A percentile compares a stretch with the other conserved stretches of the same genome.
Evolutionary conservation across 1,140 invertebrate genomes (phyloP).

Genomic region (Rhyzopertha dominica): DNA sequence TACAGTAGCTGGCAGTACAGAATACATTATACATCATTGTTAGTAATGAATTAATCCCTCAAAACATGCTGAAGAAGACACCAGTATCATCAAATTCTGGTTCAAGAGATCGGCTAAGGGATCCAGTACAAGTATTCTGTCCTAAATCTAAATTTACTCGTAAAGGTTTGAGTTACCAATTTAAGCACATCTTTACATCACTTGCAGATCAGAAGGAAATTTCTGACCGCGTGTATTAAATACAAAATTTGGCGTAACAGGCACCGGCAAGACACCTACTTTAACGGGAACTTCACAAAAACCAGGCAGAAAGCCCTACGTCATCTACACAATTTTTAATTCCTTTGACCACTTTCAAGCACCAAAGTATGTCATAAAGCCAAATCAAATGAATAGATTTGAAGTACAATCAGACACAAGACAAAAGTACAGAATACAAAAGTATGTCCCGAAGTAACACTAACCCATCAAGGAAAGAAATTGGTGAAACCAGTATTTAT

Average conservation of each 20-base stretch:
- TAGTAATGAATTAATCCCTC: too few species aligned
- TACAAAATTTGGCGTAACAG: slow-evolving; percentile 91
- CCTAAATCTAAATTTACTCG: slow-evolving; percentile 55
- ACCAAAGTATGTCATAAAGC: slow-evolving; percentile 83
- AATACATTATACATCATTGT: too few species aligned
- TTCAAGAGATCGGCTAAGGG: too few species aligned
- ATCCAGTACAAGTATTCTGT: slow-evolving; percentile 83
- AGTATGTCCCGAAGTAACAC: not conserved
- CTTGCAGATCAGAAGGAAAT: slow-evolving; percentile 74
- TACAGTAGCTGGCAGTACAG: too few species aligned
- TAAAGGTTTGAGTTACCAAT: slow-evolving; percentile 71
- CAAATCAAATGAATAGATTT: slow-evolving; percentile 91
- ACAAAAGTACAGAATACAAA: slow-evolving; percentile 39
- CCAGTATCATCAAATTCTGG: too few species aligned
- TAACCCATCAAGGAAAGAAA: slow-evolving; percentile 6
- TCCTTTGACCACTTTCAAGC: slow-evolving; percentile 74
- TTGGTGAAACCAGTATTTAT: slow-evolving; percentile 5
- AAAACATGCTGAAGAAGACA: too few species aligned
- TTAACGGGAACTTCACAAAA: slow-evolving; percentile 80
- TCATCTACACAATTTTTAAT: slow-evolving; percentile 89
- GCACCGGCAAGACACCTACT: slow-evolving; percentile 94
- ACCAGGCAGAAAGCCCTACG: slow-evolving; percentile 81
- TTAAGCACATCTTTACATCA: slow-evolving; percentile 81
- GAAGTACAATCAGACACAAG: slow-evolving; percentile 81
- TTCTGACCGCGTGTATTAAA: slow-evolving; percentile 79